Conservation (phyloP, 1,140 invertebrate species). For the Palaemon carinicauda region DNA sequence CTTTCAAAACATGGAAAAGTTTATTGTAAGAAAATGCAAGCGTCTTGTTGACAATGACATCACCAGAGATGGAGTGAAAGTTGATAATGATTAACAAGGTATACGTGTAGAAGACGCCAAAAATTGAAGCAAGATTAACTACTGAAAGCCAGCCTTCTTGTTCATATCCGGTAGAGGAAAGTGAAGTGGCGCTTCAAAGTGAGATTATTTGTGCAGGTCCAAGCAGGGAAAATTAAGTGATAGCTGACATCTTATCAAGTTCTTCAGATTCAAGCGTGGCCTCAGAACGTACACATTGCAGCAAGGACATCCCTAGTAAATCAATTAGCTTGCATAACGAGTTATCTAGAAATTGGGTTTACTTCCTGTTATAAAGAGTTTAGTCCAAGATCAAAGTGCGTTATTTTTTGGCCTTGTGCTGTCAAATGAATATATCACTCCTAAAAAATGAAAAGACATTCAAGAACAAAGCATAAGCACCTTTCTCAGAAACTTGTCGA, state of each 20-base stretch:
- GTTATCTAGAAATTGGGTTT: constrained; percentile 6
- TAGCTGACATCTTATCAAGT: background rate
- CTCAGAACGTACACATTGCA: background rate
- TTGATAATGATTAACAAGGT: no score
- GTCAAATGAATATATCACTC: no score
- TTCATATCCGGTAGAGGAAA: background rate
- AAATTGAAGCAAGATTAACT: background rate
- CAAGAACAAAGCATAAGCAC: background rate
- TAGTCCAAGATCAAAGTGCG: background rate
- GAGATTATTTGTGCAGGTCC: background rate
- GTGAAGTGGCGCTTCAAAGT: constrained; percentile 4
- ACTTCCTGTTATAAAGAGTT: background rate
- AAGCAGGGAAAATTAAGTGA: constrained; percentile 6
- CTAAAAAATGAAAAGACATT: no score
- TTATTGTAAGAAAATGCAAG: background rate
- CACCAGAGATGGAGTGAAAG: background rate
- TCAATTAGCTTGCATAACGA: background rate
- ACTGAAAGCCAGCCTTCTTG: constrained; percentile 10
- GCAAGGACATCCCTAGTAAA: background rate
- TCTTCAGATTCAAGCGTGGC: background rate
- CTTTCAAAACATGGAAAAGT: constrained; percentile 13
- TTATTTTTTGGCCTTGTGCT: background rate
- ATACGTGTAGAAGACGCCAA: background rate
- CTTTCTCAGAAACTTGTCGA: constrained; percentile 5
- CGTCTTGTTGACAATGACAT: background rate